Evolutionary conservation across 2,113 vertebrate species (phyloP).

Genomic region (Strigops habroptila): DNA sequence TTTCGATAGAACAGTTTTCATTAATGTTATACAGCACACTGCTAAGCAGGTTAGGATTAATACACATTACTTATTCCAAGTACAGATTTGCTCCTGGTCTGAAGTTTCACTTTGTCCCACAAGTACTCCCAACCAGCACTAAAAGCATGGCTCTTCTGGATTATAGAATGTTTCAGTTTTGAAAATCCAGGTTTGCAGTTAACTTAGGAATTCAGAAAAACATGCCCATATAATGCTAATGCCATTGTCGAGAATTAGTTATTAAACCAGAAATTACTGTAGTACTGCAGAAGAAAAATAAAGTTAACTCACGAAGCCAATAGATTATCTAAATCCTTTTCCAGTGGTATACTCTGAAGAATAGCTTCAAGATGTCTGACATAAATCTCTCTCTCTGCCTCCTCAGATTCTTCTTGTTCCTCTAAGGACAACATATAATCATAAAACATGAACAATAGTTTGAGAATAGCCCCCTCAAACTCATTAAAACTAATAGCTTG

Average conservation of each 20-base stretch:
- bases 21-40: background rate
- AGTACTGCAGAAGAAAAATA: background rate
- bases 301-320: constrained; percentile 79
- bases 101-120: background rate
- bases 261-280: background rate
- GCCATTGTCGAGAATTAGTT: background rate
- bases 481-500: background rate
- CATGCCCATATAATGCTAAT: background rate
- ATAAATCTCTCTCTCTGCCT: constrained; percentile 35
- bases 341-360: constrained; percentile 78
- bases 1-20: background rate
- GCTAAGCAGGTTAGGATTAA: background rate
- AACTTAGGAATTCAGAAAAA: background rate
- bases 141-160: background rate
- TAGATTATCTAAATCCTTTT: constrained; percentile 74
- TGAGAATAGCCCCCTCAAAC: background rate
- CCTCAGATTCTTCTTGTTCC: constrained; percentile 58
- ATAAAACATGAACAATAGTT: background rate
- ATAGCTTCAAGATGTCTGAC: constrained; percentile 75
- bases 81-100: background rate
- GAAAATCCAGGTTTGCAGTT: background rate
- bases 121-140: background rate
- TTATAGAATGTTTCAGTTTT: background rate
- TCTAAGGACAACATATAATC: constrained; percentile 24
- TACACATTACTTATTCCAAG: background rate